Conservation (phyloP, 2,113 vertebrate species). For the Agapornis roseicollis region DNA sequence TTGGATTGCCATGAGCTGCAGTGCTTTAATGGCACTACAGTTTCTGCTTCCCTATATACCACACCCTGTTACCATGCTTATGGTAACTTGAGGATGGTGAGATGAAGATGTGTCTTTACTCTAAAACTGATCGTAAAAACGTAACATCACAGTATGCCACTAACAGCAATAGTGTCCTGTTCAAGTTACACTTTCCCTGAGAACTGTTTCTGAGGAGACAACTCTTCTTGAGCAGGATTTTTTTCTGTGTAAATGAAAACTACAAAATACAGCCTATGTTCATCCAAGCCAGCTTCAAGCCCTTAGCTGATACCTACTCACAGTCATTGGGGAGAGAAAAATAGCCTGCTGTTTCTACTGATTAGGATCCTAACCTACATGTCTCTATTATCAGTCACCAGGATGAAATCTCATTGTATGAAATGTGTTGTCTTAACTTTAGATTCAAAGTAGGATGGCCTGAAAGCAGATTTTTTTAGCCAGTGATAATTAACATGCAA, state of each 20-base stretch:
- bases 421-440: neutral
- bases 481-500: conserved; percentile 39
- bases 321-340: neutral
- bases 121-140: rapidly evolving
- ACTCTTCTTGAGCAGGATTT: neutral
- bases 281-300: neutral
- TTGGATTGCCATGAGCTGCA: neutral
- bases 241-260: neutral
- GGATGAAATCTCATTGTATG: neutral
- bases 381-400: neutral
- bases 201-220: neutral
- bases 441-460: neutral
- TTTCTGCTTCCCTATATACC: neutral
- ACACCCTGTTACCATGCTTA: neutral
- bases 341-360: neutral
- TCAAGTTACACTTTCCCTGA: neutral
- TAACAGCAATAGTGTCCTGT: neutral
- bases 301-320: neutral
- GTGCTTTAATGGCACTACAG: neutral
- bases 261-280: neutral
- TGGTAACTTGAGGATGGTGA: neutral
- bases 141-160: no score
- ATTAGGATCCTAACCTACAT: neutral
- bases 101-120: neutral
- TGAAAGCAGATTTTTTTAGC: conserved; percentile 14